phyloP scores from a whole-genome alignment of 2,797 vertebrate genomes.

The Gila robusta region DNA sequence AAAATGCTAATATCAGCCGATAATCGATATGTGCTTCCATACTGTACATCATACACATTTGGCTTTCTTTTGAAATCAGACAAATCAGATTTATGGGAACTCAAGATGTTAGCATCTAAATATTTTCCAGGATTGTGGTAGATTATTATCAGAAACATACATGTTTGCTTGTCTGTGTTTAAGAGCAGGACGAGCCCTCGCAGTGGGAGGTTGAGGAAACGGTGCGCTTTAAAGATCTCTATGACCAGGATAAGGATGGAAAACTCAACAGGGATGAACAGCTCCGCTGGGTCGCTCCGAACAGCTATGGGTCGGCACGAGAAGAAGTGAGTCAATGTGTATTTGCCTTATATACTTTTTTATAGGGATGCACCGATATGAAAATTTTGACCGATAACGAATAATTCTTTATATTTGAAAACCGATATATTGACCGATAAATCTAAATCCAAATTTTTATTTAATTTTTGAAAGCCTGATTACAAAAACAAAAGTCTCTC shows the following conservation, averaged over 20 bases:
- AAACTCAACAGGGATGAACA: slow-evolving; percentile 88
- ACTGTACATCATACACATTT: neutral
- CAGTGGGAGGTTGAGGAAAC: slow-evolving; percentile 96
- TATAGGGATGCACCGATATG: too few species aligned
- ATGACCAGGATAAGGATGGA: slow-evolving; percentile 91
- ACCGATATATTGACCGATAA: too few species aligned
- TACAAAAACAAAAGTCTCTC: too few species aligned
- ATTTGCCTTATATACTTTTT: neutral
- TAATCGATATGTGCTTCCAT: neutral
- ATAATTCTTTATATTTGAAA: too few species aligned
- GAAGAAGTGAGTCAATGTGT: slow-evolving; percentile 84
- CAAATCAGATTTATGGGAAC: neutral
- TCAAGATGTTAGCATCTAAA: neutral
- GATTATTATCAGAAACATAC: neutral
- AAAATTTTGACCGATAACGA: too few species aligned
- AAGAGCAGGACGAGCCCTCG: slow-evolving; percentile 83
- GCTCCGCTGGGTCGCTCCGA: slow-evolving; percentile 93
- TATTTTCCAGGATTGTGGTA: neutral
- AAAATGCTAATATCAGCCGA: neutral
- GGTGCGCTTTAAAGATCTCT: slow-evolving; percentile 92
- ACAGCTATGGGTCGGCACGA: slow-evolving; percentile 92
- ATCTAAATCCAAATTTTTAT: too few species aligned
- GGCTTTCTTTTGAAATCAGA: neutral
- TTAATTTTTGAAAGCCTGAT: too few species aligned
- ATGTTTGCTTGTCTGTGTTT: slow-evolving; percentile 23